These are phyloP conservation scores for Mylabris phalerata DNA, from an alignment of 1,140 invertebrate genomes.

Conservation along the genomic window DNA sequence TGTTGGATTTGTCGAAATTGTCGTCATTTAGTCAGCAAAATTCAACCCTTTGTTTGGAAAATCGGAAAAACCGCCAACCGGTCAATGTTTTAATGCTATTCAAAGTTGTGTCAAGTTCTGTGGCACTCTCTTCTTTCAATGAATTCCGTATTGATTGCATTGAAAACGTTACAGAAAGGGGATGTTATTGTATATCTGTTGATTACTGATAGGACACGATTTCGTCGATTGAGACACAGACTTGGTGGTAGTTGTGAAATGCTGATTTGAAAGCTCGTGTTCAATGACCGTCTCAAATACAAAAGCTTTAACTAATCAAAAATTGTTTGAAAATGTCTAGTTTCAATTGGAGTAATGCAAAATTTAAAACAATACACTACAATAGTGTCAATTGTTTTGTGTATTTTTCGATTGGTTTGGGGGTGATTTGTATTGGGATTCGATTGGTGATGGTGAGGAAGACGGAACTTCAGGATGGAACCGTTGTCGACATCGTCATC, in stretches of 20 bases:
- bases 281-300: slow-evolving; percentile 1
- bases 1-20: neutral
- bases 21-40: slow-evolving; percentile 15
- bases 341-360: too few relatives aligned
- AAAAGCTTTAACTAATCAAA: too few relatives aligned
- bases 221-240: slow-evolving; percentile 10
- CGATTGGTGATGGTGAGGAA: too few relatives aligned
- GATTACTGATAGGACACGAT: slow-evolving; percentile 35
- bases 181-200: slow-evolving; percentile 27
- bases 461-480: too few relatives aligned
- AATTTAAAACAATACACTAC: too few relatives aligned
- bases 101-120: slow-evolving; percentile 1
- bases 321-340: too few relatives aligned
- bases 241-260: slow-evolving; percentile 23
- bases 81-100: slow-evolving; percentile 17
- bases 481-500: neutral
- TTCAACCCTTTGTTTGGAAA: slow-evolving; percentile 11
- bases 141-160: slow-evolving; percentile 18
- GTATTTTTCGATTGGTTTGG: too few relatives aligned
- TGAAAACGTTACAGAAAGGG: slow-evolving; percentile 20
- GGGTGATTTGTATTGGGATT: too few relatives aligned
- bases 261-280: slow-evolving; percentile 22
- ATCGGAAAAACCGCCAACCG: too few relatives aligned
- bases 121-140: slow-evolving; percentile 12
- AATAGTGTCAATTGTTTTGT: too few relatives aligned